phyloP scores from a whole-genome alignment of 2,888 invertebrate species.

The Toxonevra muliebris region DNA sequence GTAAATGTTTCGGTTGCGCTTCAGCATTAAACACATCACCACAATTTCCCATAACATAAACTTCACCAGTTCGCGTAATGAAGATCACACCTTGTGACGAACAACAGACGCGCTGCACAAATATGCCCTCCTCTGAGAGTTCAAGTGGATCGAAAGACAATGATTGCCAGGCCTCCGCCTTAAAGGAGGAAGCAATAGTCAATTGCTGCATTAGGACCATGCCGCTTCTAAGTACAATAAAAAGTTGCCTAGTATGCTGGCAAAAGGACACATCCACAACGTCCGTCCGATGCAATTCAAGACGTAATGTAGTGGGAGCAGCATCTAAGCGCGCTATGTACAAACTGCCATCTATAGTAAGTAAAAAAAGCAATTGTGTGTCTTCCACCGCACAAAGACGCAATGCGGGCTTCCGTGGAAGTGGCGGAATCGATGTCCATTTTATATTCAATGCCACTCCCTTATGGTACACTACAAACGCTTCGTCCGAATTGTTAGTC shows the following conservation, averaged over 20 bases:
- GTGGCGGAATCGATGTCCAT: conserved; percentile 37
- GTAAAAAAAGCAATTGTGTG: conserved; percentile 43
- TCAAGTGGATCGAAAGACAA: conserved; percentile 60
- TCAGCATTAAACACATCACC: conserved; percentile 62
- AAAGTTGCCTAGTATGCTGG: conserved; percentile 45
- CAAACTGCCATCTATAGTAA: conserved; percentile 49
- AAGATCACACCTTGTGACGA: conserved; percentile 61
- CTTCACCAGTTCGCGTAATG: conserved; percentile 51
- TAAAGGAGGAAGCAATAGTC: conserved; percentile 19
- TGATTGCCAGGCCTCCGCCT: conserved; percentile 50
- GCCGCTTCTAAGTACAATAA: conserved; percentile 46
- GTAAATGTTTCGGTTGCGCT: conserved; percentile 55
- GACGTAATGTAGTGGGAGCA: conserved; percentile 32
- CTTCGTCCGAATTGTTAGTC: conserved; percentile 35
- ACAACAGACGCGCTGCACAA: conserved; percentile 56
- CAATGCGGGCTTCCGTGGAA: conserved; percentile 43
- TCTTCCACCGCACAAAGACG: conserved; percentile 43
- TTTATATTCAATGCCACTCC: conserved; percentile 45
- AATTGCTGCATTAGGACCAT: conserved; percentile 39
- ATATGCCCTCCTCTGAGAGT: conserved; percentile 56
- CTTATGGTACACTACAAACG: conserved; percentile 46
- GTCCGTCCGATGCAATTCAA: conserved; percentile 46
- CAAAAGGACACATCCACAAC: conserved; percentile 54
- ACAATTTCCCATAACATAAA: conserved; percentile 61
- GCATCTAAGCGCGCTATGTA: conserved; percentile 39